Evolutionary conservation across 2,797 vertebrate species (phyloP).

Genomic region (Sciaenops ocellatus): DNA sequence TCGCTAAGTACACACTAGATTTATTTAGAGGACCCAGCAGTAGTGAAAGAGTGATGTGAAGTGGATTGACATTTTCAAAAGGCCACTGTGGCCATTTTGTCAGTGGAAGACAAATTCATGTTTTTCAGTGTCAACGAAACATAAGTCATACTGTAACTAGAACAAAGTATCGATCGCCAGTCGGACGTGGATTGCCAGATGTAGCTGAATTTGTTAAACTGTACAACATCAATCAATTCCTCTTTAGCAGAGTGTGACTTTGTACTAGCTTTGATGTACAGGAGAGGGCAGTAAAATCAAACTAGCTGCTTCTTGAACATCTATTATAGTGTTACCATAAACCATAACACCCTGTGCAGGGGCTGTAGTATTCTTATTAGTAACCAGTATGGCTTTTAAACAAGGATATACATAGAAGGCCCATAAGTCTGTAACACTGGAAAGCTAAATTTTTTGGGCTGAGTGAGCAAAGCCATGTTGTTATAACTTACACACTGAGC

Average conservation of each 20-base stretch:
- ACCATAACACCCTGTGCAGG: neutral
- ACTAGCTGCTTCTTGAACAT: neutral
- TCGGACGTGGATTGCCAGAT: neutral
- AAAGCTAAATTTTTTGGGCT: neutral
- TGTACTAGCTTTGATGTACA: neutral
- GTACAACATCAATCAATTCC: neutral
- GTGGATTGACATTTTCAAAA: slow-evolving; percentile 59
- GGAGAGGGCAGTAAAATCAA: slow-evolving; percentile 32
- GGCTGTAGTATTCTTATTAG: neutral
- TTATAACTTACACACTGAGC: neutral
- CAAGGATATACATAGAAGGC: neutral
- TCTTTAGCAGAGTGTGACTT: neutral
- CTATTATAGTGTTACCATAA: neutral
- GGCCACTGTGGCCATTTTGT: slow-evolving; percentile 27
- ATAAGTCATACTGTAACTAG: neutral
- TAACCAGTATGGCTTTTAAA: slow-evolving; percentile 5
- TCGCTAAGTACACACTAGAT: slow-evolving; percentile 1
- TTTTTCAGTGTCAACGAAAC: neutral
- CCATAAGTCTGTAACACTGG: neutral
- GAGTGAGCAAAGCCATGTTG: neutral
- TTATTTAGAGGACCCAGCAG: neutral
- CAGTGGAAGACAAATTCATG: neutral
- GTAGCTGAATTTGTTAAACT: neutral
- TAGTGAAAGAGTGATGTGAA: slow-evolving; percentile 14
- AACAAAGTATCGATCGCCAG: neutral